Base-by-base conservation (phyloP, 1,140 invertebrate genomes). In the Pemphigus obesinymphae region DNA sequence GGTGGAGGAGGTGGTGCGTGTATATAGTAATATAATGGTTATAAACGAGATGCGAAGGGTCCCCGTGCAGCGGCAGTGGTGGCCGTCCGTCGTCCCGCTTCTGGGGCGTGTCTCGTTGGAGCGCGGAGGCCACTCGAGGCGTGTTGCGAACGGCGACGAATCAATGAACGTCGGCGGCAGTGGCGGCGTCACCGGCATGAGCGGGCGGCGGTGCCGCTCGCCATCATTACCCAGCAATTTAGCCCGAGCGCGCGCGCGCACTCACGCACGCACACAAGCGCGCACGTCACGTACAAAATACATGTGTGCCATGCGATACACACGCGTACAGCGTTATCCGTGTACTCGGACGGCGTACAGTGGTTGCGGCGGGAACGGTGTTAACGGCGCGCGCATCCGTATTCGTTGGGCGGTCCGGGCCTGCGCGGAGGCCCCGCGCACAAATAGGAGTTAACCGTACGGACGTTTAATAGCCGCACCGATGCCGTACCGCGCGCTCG, bases 171-270 rank as follows among this genome's bases (percentile, higher is more conserved):
- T 2, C 13, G 34, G 23, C 23, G 70, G 26, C 31, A 10, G 55
- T 55, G 34, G 55, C 76, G 50, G 31, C 20, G 6, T 23, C 15
- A 0, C 13, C 3, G 11, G 43, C 7, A 68, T 68, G 20, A 34
- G 53, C 75, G 68, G 13, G 31, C n/a, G 53, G n/a, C 13, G 50
- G 53, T 58, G 23, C n/a, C 53, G 53, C 75, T 78, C 75, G 75
- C 75, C 75, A 78, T 78, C 75, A 78, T 78, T 78, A 61, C 53
- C 75, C 75, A 53, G 75, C 73, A 55, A 55, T 55, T 76, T 55
- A 31, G 73, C 34, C 48, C 3, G 11, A 34, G n/a, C 34, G 4
- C 31, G 34, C 34, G 11, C 34, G 20, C 17, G 26, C 29, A 10
- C 31, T 26, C 61, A n/a, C 31, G n/a, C 29, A 7, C 26, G 2